Conservation (phyloP, 2,888 invertebrate genomes). For the Smittia sp. region DNA sequence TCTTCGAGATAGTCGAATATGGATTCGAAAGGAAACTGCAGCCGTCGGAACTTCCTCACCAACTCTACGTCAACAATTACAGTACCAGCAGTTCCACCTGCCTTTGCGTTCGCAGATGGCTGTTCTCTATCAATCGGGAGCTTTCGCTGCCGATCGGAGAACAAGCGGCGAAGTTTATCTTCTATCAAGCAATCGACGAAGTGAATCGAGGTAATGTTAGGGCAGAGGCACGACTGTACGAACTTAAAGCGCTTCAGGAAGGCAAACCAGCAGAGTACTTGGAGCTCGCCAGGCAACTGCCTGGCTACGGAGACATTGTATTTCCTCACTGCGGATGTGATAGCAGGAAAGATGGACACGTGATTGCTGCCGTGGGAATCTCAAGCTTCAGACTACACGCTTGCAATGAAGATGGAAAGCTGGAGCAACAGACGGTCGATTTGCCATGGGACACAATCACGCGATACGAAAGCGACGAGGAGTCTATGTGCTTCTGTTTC, state of each 20-base stretch:
- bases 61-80: slow-evolving; percentile 98
- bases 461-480: slow-evolving; percentile 88
- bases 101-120: slow-evolving; percentile 82
- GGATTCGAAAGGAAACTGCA: slow-evolving; percentile 95
- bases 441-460: slow-evolving; percentile 80
- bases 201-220: slow-evolving; percentile 90
- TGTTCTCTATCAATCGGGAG: slow-evolving; percentile 72
- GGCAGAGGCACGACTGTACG: slow-evolving; percentile 89
- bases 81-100: slow-evolving; percentile 96
- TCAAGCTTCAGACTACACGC: slow-evolving; percentile 72
- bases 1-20: slow-evolving; percentile 96
- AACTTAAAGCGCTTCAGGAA: slow-evolving; percentile 91
- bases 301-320: slow-evolving; percentile 90
- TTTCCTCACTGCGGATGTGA: slow-evolving; percentile 95
- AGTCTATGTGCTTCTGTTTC: slow-evolving; percentile 86
- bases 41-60: slow-evolving; percentile 92
- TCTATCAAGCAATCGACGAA: slow-evolving; percentile 93
- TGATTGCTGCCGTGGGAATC: slow-evolving; percentile 71
- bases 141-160: slow-evolving; percentile 65
- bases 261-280: slow-evolving; percentile 84
- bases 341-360: slow-evolving; percentile 83
- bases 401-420: slow-evolving; percentile 76
- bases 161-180: slow-evolving; percentile 78
- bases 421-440: slow-evolving; percentile 75
- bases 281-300: slow-evolving; percentile 75